Evolutionary conservation across 1,140 invertebrate genomes (phyloP).

Genomic region (Lysiphlebus fabarum): DNA sequence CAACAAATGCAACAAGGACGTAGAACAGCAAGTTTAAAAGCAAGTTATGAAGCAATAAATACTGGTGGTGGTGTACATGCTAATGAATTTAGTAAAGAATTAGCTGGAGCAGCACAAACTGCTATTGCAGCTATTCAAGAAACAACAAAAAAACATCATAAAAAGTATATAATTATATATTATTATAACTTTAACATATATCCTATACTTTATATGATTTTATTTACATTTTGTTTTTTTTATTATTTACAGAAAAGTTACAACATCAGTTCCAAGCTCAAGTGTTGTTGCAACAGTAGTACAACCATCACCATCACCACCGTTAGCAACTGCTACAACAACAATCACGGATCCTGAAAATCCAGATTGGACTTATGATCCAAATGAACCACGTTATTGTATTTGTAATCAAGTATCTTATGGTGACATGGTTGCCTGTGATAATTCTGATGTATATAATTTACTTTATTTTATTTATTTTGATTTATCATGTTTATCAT

Average conservation of each 20-base stretch:
- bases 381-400: conserved; percentile 94
- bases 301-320: conserved; percentile 37
- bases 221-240: neutral
- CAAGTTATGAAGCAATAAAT: conserved; percentile 86
- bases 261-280: conserved; percentile 43
- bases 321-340: conserved; percentile 30
- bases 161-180: conserved; percentile 53
- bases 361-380: conserved; percentile 81
- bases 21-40: conserved; percentile 89
- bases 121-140: conserved; percentile 73
- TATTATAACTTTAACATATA: conserved; percentile 9
- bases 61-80: conserved; percentile 60
- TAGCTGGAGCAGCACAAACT: conserved; percentile 75
- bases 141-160: conserved; percentile 66
- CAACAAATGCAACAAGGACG: conserved; percentile 95
- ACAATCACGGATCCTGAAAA: conserved; percentile 55
- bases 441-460: conserved; percentile 85
- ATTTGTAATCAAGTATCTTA: conserved; percentile 97
- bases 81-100: conserved; percentile 61
- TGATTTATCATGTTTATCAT: conserved; percentile 8
- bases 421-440: conserved; percentile 98
- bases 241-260: conserved; percentile 46
- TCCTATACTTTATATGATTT: too few species aligned
- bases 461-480: conserved; percentile 24
- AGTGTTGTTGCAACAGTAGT: conserved; percentile 46